Conservation (phyloP, 2,888 invertebrate genomes). For the Hydroisotoma schaefferi region DNA sequence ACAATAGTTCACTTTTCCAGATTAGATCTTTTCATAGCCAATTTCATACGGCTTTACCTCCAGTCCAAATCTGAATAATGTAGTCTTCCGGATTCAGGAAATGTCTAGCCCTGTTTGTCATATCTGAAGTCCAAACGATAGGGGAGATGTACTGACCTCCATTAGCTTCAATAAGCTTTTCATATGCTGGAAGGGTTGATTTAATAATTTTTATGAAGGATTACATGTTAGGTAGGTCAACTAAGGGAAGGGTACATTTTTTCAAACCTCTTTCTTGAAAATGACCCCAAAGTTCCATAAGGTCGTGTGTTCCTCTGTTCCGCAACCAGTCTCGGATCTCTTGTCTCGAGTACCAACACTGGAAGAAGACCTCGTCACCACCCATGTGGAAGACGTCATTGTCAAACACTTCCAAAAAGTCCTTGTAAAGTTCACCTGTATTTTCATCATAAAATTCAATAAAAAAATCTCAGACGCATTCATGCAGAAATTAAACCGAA, state of each 20-base stretch:
- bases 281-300: conserved; percentile 68
- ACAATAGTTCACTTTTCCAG: neutral
- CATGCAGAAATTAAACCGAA: neutral
- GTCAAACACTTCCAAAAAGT: conserved; percentile 68
- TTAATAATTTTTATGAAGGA: neutral
- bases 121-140: conserved; percentile 74
- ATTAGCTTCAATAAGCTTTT: conserved; percentile 60
- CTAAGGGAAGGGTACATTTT: neutral
- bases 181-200: conserved; percentile 51
- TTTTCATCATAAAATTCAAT: conserved; percentile 2
- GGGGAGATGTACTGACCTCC: conserved; percentile 57
- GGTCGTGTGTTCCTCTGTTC: conserved; percentile 59
- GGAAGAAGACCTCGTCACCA: conserved; percentile 53
- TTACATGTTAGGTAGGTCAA: neutral
- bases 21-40: neutral
- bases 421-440: conserved; percentile 62
- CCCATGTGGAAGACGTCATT: conserved; percentile 64
- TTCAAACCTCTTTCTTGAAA: conserved; percentile 60
- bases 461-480: neutral
- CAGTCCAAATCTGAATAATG: conserved; percentile 48
- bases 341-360: conserved; percentile 71
- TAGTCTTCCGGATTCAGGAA: conserved; percentile 44
- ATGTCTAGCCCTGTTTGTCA: conserved; percentile 61
- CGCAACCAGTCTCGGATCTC: conserved; percentile 67
- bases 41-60: conserved; percentile 29